Conservation (phyloP, 2,888 invertebrate genomes). For the Torymus tubicola region DNA sequence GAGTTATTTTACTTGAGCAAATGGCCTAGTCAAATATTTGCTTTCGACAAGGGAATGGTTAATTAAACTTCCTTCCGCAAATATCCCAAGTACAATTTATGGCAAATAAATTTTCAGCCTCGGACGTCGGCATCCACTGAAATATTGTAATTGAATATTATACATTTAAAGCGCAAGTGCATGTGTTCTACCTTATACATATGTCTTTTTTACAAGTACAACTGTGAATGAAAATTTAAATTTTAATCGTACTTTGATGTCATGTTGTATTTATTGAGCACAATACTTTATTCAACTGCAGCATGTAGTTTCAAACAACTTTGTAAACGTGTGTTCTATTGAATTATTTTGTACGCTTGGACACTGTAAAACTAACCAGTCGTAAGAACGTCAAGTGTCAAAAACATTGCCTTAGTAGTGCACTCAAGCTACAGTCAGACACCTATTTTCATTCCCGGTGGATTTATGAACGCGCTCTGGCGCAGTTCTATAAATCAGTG, state of each 20-base stretch:
- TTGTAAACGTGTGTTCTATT: too few relatives aligned
- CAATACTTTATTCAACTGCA: too few relatives aligned
- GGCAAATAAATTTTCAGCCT: conserved; percentile 34
- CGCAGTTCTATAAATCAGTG: conserved; percentile 38
- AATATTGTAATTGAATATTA: conserved; percentile 13
- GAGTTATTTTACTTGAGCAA: conserved; percentile 46
- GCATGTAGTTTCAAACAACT: too few relatives aligned
- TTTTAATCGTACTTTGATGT: too few relatives aligned
- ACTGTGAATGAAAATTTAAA: too few relatives aligned
- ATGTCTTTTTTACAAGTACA: too few relatives aligned
- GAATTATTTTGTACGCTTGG: too few relatives aligned
- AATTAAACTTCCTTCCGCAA: conserved; percentile 51
- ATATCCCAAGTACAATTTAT: conserved; percentile 38
- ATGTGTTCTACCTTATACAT: too few relatives aligned
- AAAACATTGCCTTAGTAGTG: neutral
- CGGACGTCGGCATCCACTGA: neutral
- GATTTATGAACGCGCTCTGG: conserved; percentile 18
- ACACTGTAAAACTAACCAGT: too few relatives aligned
- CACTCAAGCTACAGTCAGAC: neutral
- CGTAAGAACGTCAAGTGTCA: too few relatives aligned
- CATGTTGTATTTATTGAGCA: too few relatives aligned
- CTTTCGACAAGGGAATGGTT: conserved; percentile 42
- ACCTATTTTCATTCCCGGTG: neutral
- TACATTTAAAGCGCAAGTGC: neutral
- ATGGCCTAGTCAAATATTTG: conserved; percentile 52